Evolutionary conservation across 2,888 invertebrate species (phyloP), one percentile per base, ranked within the genome.

Genomic region (Apamea sordens): DNA sequence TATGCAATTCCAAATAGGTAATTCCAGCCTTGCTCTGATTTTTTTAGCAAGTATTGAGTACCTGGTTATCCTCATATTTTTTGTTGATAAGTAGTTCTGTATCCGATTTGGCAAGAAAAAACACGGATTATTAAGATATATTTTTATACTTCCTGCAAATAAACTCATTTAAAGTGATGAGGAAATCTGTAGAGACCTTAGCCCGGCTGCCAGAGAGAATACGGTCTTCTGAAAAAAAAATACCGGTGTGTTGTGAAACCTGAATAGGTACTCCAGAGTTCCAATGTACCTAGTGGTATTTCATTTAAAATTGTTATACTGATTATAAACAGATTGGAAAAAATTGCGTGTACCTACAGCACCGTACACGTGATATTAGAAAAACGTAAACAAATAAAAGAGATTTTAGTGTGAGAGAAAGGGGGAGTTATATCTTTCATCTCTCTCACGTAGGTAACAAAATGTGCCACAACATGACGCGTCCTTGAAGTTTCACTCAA

Each of bases 21-120:
- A 56, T 53, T n/a, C 21, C 32, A 68, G 28, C 78, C 86, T 86
- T 79, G 78, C 73, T 84, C 83, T 65, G 53, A 1, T 86, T 72
- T 73, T 65, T 71, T 70, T 68, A 28, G 1, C 59, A 41, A 21
- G 32, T 69, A 68, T 41, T 67, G 44, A 61, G 71, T 71, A 71
- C 36, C 67, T 56, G 50, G 61, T 78, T 73, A 50, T 61, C 53
- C 64, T 79, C n/a, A 70, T 71, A 28, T 47, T 82, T 80, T 64
- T 77, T 32, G n/a, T 53, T 59, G 11, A 59, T 41, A 41, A 41
- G 36, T 18, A 36, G 24, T 36, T 68, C 4, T 61, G 28, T 63
- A 50, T 53, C 47, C 6, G n/a, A n/a, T 61, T 53, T 21, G 6
- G 18, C 2, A 50, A 53, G 32, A 77, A 61, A 3, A 21, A 56